Evolutionary conservation across 2,113 vertebrate genomes (phyloP).

Genomic region (Oncorhynchus keta): DNA sequence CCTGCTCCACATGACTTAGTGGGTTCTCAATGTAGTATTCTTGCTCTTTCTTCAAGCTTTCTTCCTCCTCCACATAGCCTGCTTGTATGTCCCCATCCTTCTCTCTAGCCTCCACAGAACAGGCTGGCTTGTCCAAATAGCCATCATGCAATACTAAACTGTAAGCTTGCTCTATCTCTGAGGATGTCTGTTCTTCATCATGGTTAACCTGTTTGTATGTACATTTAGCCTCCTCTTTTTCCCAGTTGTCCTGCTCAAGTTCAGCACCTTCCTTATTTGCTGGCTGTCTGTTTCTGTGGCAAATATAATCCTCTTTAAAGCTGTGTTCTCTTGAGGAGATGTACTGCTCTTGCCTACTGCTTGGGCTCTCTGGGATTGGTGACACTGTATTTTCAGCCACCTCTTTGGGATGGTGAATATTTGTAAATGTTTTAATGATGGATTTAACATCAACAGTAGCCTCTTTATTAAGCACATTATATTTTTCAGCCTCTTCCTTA

Average conservation of each 20-base stretch:
- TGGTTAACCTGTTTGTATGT: constrained; percentile 2
- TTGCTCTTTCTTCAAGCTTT: not conserved
- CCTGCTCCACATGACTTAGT: not conserved
- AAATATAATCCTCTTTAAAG: constrained; percentile 2
- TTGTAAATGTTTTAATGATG: constrained; percentile 13
- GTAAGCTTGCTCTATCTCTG: constrained; percentile 1
- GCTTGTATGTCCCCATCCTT: not conserved
- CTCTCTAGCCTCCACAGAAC: constrained; percentile 11
- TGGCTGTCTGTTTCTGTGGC: not conserved
- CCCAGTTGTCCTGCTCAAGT: not conserved
- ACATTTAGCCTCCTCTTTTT: constrained; percentile 2
- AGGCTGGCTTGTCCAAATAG: not conserved
- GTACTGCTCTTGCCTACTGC: not conserved
- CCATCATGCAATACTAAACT: not conserved
- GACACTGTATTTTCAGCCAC: not conserved
- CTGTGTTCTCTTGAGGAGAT: not conserved
- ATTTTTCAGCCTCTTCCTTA: constrained; percentile 11
- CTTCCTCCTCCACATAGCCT: not conserved
- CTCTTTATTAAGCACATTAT: constrained; percentile 19
- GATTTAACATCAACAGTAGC: constrained; percentile 29
- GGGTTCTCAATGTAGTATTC: constrained; percentile 1
- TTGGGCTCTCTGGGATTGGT: not conserved
- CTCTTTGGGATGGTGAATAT: constrained; percentile 12
- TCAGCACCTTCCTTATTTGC: not conserved
- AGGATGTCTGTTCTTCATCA: constrained; percentile 11